A percentile compares a stretch with the other conserved stretches of the same genome.
Evolutionary conservation across 2,888 invertebrate species (phyloP).

Genomic region (Lapara coniferarum): DNA sequence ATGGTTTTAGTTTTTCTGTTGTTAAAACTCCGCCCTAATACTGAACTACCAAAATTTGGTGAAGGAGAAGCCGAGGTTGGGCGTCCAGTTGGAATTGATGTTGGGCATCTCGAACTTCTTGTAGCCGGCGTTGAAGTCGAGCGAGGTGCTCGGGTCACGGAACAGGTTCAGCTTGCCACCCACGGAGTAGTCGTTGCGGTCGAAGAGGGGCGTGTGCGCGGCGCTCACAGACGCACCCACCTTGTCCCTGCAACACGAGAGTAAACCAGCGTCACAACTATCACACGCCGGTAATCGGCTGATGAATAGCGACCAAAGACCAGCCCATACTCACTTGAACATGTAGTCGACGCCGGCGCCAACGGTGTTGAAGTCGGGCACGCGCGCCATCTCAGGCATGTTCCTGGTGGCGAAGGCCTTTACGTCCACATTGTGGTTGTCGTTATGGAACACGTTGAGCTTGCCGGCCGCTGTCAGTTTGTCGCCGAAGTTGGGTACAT

Average conservation of each 20-base stretch:
- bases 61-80: conserved; percentile 33
- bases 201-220: conserved; percentile 34
- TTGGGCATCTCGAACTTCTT: conserved; percentile 38
- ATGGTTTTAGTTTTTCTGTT: background rate
- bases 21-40: background rate
- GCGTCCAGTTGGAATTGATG: conserved; percentile 42
- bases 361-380: conserved; percentile 47
- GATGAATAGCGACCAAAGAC: background rate
- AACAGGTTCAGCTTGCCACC: conserved; percentile 41
- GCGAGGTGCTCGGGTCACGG: conserved; percentile 32
- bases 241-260: conserved; percentile 33
- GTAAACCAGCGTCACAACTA: background rate
- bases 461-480: conserved; percentile 53
- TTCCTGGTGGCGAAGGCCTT: conserved; percentile 47
- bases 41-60: conserved; percentile 2
- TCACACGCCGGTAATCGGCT: background rate
- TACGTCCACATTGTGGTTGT: conserved; percentile 46
- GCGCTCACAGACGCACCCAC: conserved; percentile 32
- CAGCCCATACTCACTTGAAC: conserved; percentile 42
- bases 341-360: conserved; percentile 47
- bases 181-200: conserved; percentile 40
- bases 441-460: conserved; percentile 49
- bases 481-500: conserved; percentile 48
- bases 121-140: conserved; percentile 39
- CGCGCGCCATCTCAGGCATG: conserved; percentile 42